Evolutionary conservation across 2,797 vertebrate species (phyloP).

Genomic region (Holocentrus rufus): DNA sequence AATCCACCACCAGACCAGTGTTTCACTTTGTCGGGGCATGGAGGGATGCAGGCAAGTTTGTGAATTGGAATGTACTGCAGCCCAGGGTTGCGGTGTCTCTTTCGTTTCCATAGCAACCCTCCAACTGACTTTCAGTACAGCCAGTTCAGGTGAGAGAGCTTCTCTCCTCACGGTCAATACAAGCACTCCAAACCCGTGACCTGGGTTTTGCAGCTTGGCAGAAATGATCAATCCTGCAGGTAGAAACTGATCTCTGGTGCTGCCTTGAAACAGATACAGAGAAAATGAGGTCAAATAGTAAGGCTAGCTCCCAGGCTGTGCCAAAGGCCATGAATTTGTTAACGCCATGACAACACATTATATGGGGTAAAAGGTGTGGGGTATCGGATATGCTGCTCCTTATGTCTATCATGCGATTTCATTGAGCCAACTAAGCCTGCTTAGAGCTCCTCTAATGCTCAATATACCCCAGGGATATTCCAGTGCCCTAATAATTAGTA

Average conservation of each 20-base stretch:
- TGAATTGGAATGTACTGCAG: conserved; percentile 58
- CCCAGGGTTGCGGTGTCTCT: conserved; percentile 67
- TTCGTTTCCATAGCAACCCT: conserved; percentile 79
- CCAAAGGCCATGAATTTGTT: conserved; percentile 64
- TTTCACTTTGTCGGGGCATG: conserved; percentile 17
- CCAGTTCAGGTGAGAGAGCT: conserved; percentile 69
- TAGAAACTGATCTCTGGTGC: conserved; percentile 65
- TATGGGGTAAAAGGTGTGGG: conserved; percentile 61
- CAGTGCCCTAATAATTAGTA: conserved; percentile 45
- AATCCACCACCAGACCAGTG: conserved; percentile 21
- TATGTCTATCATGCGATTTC: conserved; percentile 54
- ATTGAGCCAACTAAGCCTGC: conserved; percentile 54
- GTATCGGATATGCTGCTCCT: conserved; percentile 53
- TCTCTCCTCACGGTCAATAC: conserved; percentile 59
- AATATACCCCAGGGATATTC: conserved; percentile 51
- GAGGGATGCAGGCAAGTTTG: conserved; percentile 15
- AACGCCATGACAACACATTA: conserved; percentile 60
- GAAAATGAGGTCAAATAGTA: conserved; percentile 67
- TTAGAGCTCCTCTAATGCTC: conserved; percentile 37
- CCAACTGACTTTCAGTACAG: conserved; percentile 65
- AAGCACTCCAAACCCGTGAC: conserved; percentile 50
- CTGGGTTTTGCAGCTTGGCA: conserved; percentile 33
- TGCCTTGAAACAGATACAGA: conserved; percentile 62
- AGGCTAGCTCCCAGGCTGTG: conserved; percentile 44
- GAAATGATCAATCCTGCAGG: conserved; percentile 55